Base-by-base conservation (phyloP, 2,888 invertebrate genomes). In the Cheilosia pagana region DNA sequence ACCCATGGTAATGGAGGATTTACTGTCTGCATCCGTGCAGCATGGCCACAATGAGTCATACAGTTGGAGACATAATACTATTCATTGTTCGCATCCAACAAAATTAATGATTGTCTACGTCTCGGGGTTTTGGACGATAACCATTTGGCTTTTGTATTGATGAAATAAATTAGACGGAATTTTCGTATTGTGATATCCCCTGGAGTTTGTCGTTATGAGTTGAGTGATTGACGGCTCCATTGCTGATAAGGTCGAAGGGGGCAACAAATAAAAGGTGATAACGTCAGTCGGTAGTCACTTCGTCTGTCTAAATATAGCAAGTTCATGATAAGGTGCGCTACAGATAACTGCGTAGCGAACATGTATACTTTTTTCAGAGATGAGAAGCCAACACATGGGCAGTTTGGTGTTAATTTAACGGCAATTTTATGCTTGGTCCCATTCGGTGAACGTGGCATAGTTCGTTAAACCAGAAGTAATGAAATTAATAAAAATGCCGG, bases 261-360 rank as follows among this genome's bases (percentile, higher is more conserved):
- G 39, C 39, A 45, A 12, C 19, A 71, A 43, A 28, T 25, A n/a
- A 59, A 35, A 35, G 35, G 53, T n/a, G 68, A 39, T 57, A 68
- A 65, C 10, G 70, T 45, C 57, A 70, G 57, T 45, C 14, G 12
- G 23, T 45, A 63, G 74, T 25, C 53, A 45, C 45, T 35, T 28
- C 55, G 53, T 55, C 45, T 63, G 45, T 5, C 63, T 63, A 74
- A 74, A 74, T 55, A 63, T 74, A 72, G 62, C n/a, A 25, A 45
- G 35, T 53, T 63, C n/a, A 55, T 31, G 53, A 41, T 67, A 67
- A 63, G 63, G 35, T 7, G 12, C 28, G 8, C 2, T 7, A 5
- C 21, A 63, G 35, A 63, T 63, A 50, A 63, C 50, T 50, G 35
- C 35, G 63, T 50, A 50, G 63, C 21, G 14, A 63, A 16, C 21